A percentile compares a stretch with the other conserved stretches of the same genome.
Conservation (phyloP, 2,113 vertebrate species). For the human region DNA sequence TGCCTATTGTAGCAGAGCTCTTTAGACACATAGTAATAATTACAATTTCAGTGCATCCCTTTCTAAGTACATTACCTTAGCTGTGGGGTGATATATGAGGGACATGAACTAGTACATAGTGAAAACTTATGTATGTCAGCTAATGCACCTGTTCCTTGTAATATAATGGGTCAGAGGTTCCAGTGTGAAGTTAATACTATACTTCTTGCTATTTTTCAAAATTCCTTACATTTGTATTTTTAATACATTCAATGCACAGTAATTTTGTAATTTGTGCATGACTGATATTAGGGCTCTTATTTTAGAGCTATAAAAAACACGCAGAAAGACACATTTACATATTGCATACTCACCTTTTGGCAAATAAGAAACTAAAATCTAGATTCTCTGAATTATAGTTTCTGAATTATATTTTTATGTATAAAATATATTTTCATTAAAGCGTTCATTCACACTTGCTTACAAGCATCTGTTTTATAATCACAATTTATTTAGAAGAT, state of each 20-base stretch:
- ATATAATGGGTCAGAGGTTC: not conserved
- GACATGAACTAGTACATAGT: not conserved
- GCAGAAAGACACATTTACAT: not conserved
- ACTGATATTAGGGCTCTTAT: not conserved
- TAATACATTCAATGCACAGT: not conserved
- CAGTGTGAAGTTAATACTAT: not conserved
- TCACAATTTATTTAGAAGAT: not conserved
- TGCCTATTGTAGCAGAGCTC: not conserved
- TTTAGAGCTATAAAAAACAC: not conserved
- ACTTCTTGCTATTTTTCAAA: not conserved
- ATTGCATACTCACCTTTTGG: not conserved
- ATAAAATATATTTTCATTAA: not conserved
- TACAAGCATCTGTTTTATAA: not conserved
- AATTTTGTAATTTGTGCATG: not conserved
- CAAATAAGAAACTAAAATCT: not conserved
- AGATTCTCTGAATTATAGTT: not conserved
- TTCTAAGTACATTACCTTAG: not conserved
- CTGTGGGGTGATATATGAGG: not conserved
- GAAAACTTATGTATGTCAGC: not conserved
- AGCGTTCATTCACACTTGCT: not conserved
- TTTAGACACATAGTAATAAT: not conserved
- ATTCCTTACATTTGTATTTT: not conserved
- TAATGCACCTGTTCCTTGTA: not conserved
- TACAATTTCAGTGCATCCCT: not conserved
- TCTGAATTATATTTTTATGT: not conserved